Base-by-base conservation (phyloP, 2,797 vertebrate genomes). In the Calcarius lapponicus region DNA sequence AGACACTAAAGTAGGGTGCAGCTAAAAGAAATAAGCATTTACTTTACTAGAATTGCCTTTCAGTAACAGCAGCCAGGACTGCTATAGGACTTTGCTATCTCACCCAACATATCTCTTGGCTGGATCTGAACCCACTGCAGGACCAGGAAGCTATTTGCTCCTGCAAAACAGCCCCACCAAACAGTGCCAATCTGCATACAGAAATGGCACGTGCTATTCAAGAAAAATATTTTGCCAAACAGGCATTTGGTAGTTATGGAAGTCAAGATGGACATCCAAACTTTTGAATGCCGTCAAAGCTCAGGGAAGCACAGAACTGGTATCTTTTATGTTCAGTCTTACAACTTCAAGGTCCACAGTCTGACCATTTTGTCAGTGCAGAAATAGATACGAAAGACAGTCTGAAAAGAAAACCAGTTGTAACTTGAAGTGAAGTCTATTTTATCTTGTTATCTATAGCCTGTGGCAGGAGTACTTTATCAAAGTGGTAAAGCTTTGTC, bases 151-250 rank as follows among this genome's bases (percentile, higher is more conserved):
- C 6, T 11, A 15, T 56, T 21, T 73, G 53, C 80, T 75, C 31
- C 21, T 3, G 3, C 53, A 53, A 54, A 86, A 71, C 32, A 94
- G 34, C 8, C 64, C 53, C 61, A 62, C 4, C 21, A 67, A 91
- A 47, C 7, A 84, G 56, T 1, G 0, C 34, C 0, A 0, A 81
- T 31, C 22, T 58, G 20, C 64, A 92, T 22, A 26, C 70, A 80
- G 32, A 90, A 32, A 29, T 5, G 2, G 32, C 10, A 11, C 0
- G 0, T 28, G 56, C 9, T 61, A 45, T 22, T 92, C 57, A n/a
- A 43, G 48, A 69, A 76, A 86, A 53, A 5, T 28, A 6, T 57
- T 81, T 57, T 85, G 34, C 31, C 40, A 71, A 86, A 64, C 4
- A 29, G 31, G 26, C 18, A 43, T 85, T 71, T 74, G 16, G 67